Base-by-base conservation (phyloP, 2,113 vertebrate genomes). In the Callopanchax toddi region DNA sequence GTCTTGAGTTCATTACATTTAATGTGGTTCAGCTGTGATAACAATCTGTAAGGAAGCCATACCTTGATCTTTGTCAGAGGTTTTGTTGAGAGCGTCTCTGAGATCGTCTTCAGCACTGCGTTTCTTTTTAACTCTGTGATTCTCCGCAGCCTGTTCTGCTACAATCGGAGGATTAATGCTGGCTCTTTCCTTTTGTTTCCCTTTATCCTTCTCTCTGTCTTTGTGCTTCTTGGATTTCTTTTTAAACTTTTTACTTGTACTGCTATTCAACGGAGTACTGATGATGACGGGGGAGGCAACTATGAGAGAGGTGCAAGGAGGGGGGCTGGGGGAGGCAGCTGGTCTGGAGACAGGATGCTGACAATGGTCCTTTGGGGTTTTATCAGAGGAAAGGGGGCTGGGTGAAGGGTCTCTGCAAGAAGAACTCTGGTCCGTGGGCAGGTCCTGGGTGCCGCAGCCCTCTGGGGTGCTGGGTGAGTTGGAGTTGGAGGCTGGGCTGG, bases 401-500 rank as follows among this genome's bases (percentile, higher is more conserved):
- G 85, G 85, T 34, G 89, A 89, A 71, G 93, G 92, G 86, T 93
- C 92, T 89, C 91, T 87, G 60, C 79, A 93, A 42, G 86, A 90
- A 50, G 87, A 92, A 64, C 91, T 91, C 85, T 90, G 85, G 16
- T 94, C 93, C 64, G 92, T 54, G 3, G 92, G 94, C 50, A 95
- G 85, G 81, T 95, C 92, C 87, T 96, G 93, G 42, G 93, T 95
- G 48, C 95, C 94, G 6, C 81, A 87, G 74, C 94, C 93, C 86
- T 95, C 93, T 0, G 94, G 93, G 67, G 94, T 96, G 89, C 92
- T 93, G 36, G 94, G 93, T 37, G 93, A 96, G 73, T 91, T 93
- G 73, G 93, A 94, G 89, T 87, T 93, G 59, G 92, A 96, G 83
- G 93, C 92, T 2, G 84, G 89, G 67, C 87, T 87, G 45, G 84